Conservation (phyloP, 2,797 vertebrate species). For the Anableps anableps region DNA sequence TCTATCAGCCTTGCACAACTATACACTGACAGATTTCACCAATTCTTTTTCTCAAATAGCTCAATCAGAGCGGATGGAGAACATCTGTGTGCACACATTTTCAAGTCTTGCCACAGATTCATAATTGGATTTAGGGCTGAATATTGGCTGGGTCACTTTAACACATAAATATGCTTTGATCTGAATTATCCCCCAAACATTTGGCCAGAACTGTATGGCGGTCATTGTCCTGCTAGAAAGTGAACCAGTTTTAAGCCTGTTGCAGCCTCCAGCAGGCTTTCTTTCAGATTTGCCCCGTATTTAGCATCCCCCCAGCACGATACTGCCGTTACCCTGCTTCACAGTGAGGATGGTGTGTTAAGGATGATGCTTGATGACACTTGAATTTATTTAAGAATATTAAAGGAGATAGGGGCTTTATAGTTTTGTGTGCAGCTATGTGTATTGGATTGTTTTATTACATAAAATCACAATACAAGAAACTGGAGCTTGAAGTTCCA, state of each 20-base stretch:
- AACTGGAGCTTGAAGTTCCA: background rate
- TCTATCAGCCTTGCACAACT: too few species aligned
- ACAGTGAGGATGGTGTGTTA: background rate
- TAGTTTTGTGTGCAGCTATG: background rate
- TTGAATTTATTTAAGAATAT: background rate
- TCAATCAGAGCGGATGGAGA: background rate
- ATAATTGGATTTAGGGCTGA: background rate
- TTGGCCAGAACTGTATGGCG: too few species aligned
- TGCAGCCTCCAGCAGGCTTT: too few species aligned
- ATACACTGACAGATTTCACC: too few species aligned
- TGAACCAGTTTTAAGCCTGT: background rate
- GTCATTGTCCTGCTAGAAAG: background rate
- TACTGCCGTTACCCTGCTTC: background rate
- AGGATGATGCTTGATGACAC: background rate
- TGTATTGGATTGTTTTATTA: background rate
- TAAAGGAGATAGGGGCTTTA: background rate
- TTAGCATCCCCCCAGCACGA: background rate
- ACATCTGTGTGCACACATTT: background rate
- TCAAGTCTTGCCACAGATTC: background rate
- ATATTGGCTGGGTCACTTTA: background rate
- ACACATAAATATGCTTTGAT: background rate
- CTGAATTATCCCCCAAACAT: too few species aligned
- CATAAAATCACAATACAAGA: background rate
- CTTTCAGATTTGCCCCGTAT: background rate
- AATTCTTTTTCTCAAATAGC: too few species aligned